Percentiles rank a stretch among this genome's conserved stretches.
Evolutionary conservation across 2,888 invertebrate species (phyloP).

Genomic region (Chaetoderma sp.): DNA sequence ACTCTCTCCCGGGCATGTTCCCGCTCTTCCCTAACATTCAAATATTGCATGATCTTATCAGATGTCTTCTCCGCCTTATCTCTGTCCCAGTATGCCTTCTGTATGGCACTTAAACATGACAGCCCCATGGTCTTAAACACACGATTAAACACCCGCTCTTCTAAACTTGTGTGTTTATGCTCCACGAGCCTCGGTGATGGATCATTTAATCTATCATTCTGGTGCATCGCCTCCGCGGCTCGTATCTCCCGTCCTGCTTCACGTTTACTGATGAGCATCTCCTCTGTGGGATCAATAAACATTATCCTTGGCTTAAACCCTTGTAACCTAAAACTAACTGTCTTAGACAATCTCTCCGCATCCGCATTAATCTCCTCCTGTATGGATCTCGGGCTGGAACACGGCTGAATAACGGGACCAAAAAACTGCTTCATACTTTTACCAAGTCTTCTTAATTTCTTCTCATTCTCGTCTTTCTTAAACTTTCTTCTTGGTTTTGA

Average conservation of each 20-base stretch:
- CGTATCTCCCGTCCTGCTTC: constrained; percentile 62
- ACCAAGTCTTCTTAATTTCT: constrained; percentile 16
- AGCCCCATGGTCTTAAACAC: constrained; percentile 63
- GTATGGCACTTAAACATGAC: constrained; percentile 64
- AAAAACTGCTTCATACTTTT: constrained; percentile 63
- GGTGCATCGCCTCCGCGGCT: constrained; percentile 58
- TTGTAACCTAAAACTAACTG: constrained; percentile 53
- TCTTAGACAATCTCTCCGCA: constrained; percentile 35
- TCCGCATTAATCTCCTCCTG: constrained; percentile 33
- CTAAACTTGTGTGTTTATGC: constrained; percentile 42
- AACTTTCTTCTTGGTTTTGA: constrained; percentile 36
- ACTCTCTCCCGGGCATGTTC: constrained; percentile 59
- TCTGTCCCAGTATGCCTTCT: constrained; percentile 65
- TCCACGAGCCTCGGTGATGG: constrained; percentile 40
- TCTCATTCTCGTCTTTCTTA: constrained; percentile 32
- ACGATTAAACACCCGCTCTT: constrained; percentile 54
- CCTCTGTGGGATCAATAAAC: constrained; percentile 58
- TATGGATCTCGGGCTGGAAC: constrained; percentile 36
- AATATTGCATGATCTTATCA: constrained; percentile 56
- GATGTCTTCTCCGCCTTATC: constrained; percentile 59
- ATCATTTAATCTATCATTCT: constrained; percentile 37
- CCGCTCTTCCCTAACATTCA: constrained; percentile 58
- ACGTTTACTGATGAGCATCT: constrained; percentile 57
- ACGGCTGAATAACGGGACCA: constrained; percentile 55
- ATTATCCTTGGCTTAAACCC: constrained; percentile 49